These are phyloP conservation scores for Melitaea cinxia DNA, from an alignment of 1,140 invertebrate species.

Conservation along the genomic window DNA sequence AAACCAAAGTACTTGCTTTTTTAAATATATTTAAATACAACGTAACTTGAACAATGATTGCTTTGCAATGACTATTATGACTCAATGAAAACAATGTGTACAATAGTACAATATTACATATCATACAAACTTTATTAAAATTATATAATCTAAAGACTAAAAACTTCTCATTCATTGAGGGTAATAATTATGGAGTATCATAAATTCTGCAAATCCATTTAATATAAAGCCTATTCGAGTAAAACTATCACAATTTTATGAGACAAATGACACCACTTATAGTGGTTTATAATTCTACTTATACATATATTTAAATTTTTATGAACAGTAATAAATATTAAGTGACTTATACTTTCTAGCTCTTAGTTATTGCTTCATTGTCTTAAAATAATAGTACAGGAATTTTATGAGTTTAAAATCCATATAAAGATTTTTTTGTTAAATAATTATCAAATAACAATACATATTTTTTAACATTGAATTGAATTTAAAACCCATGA, in stretches of 20 bases:
- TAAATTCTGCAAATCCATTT: neutral
- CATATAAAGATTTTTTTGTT: no score
- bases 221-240: slow-evolving; percentile 3
- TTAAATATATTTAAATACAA: slow-evolving; percentile 17
- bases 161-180: slow-evolving; percentile 18
- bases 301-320: neutral
- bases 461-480: no score
- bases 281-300: slow-evolving; percentile 1
- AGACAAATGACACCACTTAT: slow-evolving; percentile 17
- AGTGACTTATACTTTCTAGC: no score
- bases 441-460: no score
- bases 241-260: slow-evolving; percentile 25
- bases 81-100: slow-evolving; percentile 7
- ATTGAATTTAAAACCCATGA: no score
- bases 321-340: neutral
- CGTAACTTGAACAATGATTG: slow-evolving; percentile 21
- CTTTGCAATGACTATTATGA: slow-evolving; percentile 28
- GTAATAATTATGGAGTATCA: slow-evolving; percentile 5
- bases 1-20: slow-evolving; percentile 15
- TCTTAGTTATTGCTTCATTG: no score
- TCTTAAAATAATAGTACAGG: no score
- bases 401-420: no score
- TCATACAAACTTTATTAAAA: neutral
- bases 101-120: slow-evolving; percentile 26
- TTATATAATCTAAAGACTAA: neutral